Evolutionary conservation across 2,888 invertebrate species (phyloP).

Genomic region (Parnassius smintheus): DNA sequence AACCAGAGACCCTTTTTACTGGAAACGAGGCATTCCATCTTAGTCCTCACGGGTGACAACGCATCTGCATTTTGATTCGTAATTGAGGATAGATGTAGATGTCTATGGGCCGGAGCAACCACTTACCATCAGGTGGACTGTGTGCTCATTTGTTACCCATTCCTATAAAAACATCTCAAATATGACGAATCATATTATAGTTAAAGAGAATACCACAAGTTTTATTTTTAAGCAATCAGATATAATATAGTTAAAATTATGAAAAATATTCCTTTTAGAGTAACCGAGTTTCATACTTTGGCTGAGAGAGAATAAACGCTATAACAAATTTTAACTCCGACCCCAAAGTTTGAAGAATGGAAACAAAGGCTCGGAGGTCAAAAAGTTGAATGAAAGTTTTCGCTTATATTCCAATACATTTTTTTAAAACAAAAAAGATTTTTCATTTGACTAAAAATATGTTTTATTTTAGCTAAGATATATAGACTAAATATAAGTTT

Average conservation of each 20-base stretch:
- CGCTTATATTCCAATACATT: conserved; percentile 21
- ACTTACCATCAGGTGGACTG: no score
- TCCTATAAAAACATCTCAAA: no score
- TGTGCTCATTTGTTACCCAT: no score
- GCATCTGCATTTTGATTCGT: no score
- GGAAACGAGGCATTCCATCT: no score
- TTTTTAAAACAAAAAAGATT: conserved; percentile 7
- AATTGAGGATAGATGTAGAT: no score
- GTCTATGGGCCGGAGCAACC: no score
- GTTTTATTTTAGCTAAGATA: not conserved
- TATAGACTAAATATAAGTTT: no score
- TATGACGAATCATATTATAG: no score
- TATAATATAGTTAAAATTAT: not conserved
- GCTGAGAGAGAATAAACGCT: conserved; percentile 15
- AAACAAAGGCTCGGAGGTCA: conserved; percentile 20
- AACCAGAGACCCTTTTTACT: no score
- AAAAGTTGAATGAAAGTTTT: conserved; percentile 19
- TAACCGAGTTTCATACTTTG: conserved; percentile 5
- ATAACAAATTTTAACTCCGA: conserved; percentile 20
- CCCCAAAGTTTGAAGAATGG: conserved; percentile 22
- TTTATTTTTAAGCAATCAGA: not conserved
- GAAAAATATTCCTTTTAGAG: conserved; percentile 6
- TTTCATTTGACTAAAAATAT: not conserved
- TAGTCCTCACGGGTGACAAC: no score
- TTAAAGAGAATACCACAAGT: no score